Base-by-base conservation (phyloP, 1,140 invertebrate species). In the Heliothis virescens region DNA sequence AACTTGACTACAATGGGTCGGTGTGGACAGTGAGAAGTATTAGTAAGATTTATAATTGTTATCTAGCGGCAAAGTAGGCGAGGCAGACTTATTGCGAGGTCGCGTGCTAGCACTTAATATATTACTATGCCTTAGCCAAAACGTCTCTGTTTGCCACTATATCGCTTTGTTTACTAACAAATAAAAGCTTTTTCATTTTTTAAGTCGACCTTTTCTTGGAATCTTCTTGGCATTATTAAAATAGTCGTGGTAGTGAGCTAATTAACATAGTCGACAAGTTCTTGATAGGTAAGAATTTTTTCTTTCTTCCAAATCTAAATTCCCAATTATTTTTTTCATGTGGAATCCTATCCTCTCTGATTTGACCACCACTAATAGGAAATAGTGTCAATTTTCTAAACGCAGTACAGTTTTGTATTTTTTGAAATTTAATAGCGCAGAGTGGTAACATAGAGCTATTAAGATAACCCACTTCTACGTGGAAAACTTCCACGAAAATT, bases 41-140 rank as follows among this genome's bases (percentile, higher is more conserved):
- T 89, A 89, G 84, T 71, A 77, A 89, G 85, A 88, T 90, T 90
- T 90, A 91, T 90, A 91, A 90, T 91, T 90, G 87, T 90, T 89
- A 87, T 86, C 85, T 90, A 89, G 73, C 79, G 74, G 83, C 73
- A 74, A 84, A 82, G 79, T 86, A 84, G 89, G 89, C 86, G 85
- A 80, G 89, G 89, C 83, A 81, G 79, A 90, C 79, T 90, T 90
- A 91, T 91, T 86, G 90, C 90, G 60, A 52, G 63, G 79, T 92
- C 83, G 91, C 91, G 91, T 92, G 90, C 82, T 88, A 75, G 79
- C 87, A 86, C 85, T 83, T 87, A 89, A 91, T 91, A 90, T 86
- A 89, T 92, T 88, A 91, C 83, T 81, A 80, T 81, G 87, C 89
- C 86, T 89, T 85, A 86, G 85, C 86, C 85, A 74, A 90, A 89